phyloP scores from a whole-genome alignment of 2,113 vertebrate genomes.

The Aix galericulata region DNA sequence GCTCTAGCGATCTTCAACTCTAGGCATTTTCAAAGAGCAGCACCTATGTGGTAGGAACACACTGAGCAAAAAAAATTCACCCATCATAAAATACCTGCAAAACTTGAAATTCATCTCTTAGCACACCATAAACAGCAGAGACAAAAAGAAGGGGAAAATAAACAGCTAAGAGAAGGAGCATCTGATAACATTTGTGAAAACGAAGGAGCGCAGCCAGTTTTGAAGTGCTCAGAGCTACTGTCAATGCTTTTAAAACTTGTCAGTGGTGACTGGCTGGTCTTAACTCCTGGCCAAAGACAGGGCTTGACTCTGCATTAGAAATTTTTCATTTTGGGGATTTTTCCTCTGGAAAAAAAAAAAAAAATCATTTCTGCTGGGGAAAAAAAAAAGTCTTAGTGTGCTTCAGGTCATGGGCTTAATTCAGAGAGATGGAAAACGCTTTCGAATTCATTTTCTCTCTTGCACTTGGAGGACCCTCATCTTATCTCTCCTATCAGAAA shows the following conservation, averaged over 20 bases:
- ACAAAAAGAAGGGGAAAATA: neutral
- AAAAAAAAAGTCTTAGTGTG: neutral
- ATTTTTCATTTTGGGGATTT: neutral
- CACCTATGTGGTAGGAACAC: neutral
- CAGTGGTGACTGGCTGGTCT: neutral
- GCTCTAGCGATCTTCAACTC: neutral
- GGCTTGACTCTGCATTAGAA: neutral
- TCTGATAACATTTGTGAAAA: neutral
- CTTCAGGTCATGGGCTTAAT: neutral
- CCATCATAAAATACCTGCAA: neutral
- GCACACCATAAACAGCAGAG: fast-evolving
- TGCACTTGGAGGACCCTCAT: neutral
- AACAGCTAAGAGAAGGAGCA: neutral
- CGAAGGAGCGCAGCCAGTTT: neutral
- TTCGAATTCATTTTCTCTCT: neutral
- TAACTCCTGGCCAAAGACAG: neutral
- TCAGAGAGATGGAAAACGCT: neutral
- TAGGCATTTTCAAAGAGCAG: neutral
- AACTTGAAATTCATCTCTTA: neutral
- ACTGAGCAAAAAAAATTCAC: neutral
- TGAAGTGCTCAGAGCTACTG: neutral
- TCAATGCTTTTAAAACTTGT: neutral
- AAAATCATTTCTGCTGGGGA: neutral
- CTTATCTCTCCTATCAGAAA: neutral
- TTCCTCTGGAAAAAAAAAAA: neutral